A percentile compares a stretch with the other conserved stretches of the same genome.
Evolutionary conservation across 2,888 invertebrate genomes (phyloP).

Genomic region (Netelia melanura): DNA sequence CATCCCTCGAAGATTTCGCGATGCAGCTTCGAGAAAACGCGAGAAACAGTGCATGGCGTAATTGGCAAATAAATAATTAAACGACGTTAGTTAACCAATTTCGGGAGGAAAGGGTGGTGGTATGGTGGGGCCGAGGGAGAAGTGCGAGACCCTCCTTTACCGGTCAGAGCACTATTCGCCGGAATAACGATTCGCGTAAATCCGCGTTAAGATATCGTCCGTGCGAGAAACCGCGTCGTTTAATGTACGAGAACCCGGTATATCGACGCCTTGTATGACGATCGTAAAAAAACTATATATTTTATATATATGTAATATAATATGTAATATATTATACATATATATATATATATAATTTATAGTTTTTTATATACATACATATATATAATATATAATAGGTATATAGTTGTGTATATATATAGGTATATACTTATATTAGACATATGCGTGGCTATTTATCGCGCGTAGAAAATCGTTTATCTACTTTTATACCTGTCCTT

Average conservation of each 20-base stretch:
- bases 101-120: not conserved
- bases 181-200: conserved; percentile 58
- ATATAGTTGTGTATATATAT: no score
- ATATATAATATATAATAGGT: no score
- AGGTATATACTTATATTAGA: no score
- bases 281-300: conserved; percentile 44
- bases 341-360: conserved; percentile 10
- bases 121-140: not conserved
- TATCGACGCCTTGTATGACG: conserved; percentile 37
- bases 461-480: no score
- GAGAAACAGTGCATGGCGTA: conserved; percentile 46
- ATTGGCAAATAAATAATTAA: conserved; percentile 64
- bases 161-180: not conserved
- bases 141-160: not conserved
- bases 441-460: no score
- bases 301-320: not conserved
- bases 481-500: no score
- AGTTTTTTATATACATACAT: not conserved
- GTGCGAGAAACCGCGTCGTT: conserved; percentile 8
- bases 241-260: conserved; percentile 28
- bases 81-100: conserved; percentile 28
- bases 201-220: conserved; percentile 51
- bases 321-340: no score
- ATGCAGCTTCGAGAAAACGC: not conserved
- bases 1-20: not conserved